A percentile compares a stretch with the other conserved stretches of the same genome.
Conservation (phyloP, 2,888 invertebrate species). For the Onthophagus sagittarius region DNA sequence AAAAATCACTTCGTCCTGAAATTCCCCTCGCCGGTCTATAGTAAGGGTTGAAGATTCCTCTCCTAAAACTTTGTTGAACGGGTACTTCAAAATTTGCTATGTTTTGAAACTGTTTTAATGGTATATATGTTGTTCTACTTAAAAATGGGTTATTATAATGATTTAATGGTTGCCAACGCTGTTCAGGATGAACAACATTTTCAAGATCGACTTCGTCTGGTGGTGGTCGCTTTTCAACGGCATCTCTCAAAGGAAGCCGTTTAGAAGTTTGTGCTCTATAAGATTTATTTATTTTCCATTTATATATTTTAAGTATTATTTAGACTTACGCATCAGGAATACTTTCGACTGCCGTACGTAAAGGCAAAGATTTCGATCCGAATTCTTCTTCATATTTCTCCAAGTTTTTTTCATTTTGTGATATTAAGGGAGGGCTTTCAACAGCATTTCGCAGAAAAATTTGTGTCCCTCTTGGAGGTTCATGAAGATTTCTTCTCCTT, state of each 20-base stretch:
- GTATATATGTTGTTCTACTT: not conserved
- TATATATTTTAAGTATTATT: not conserved
- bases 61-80: not conserved
- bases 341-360: slow-evolving; percentile 74
- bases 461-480: slow-evolving; percentile 38
- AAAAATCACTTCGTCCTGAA: not conserved
- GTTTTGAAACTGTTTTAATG: not conserved
- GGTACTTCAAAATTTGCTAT: not conserved
- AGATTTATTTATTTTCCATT: slow-evolving; percentile 30
- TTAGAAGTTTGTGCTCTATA: slow-evolving; percentile 47
- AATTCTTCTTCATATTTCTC: slow-evolving; percentile 39
- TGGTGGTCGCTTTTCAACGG: slow-evolving; percentile 61
- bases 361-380: slow-evolving; percentile 55
- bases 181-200: slow-evolving; percentile 17
- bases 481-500: slow-evolving; percentile 35
- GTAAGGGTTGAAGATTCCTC: not conserved
- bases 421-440: slow-evolving; percentile 44
- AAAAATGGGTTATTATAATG: not conserved
- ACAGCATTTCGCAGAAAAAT: slow-evolving; percentile 50
- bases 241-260: slow-evolving; percentile 64
- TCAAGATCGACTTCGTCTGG: slow-evolving; percentile 42
- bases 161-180: not conserved
- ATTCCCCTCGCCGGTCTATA: not conserved
- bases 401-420: slow-evolving; percentile 30
- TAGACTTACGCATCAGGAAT: slow-evolving; percentile 53